Base-by-base conservation (phyloP, 2,888 invertebrate species). In the Agriopis leucophaearia region DNA sequence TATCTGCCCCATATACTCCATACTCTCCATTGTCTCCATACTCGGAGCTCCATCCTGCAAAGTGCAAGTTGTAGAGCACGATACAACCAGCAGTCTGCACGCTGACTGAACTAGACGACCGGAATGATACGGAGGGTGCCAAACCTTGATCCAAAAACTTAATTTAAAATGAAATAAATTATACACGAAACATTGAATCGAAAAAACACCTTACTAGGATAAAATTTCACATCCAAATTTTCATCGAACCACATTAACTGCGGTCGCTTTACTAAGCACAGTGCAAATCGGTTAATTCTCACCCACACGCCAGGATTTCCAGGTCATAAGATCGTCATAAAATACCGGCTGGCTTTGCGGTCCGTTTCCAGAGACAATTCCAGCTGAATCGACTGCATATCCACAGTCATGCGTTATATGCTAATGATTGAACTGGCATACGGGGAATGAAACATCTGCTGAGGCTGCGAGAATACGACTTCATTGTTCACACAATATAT, bases 321-420 rank as follows among this genome's bases (percentile, higher is more conserved):
- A 48, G 38, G 55, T 58, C 64, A 60, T 68, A 70, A 60, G 63
- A 60, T 16, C 50, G n/a, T 56, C 50, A 56, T 67, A 54, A 63
- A 54, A 50, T 63, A 66, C 36, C 38, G 40, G 15, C 57, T 42
- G 59, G 54, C 59, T 67, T 67, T 71, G 68, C 56, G 67, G 40
- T 64, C 54, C 42, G 42, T 59, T 40, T 42, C 59, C 67, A 45
- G 71, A 69, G 64, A 69, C 67, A 67, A 67, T 62, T 67, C 42
- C 57, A 58, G 51, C 51, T 44, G 57, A 73, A 73, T 67, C 65
- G 71, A 67, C 66, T 63, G 57, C 60, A 69, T 57, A 64, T 62
- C 62, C 61, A 57, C 66, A 59, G 58, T 58, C 64, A 63, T 71
- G 66, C 57, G 47, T 58, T 70, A 62, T 64, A 70, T 69, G 69